Conservation (phyloP, 2,113 vertebrate genomes). For the Alligator mississippiensis region DNA sequence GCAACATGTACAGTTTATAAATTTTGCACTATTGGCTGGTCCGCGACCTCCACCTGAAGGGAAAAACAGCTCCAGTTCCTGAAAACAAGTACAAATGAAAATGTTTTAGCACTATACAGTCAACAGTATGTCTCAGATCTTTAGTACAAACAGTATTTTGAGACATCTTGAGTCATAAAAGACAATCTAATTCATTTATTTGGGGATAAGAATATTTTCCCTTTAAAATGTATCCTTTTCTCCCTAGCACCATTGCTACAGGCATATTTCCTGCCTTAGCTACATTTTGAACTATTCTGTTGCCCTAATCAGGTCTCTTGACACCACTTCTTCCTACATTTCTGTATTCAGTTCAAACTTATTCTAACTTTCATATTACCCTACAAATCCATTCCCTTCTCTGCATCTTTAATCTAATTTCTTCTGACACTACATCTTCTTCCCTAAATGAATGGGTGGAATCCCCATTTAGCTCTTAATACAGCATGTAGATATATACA, state of each 20-base stretch:
- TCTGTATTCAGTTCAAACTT: neutral
- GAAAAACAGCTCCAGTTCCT: conserved; percentile 97
- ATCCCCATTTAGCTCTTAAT: neutral
- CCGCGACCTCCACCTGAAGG: conserved; percentile 88
- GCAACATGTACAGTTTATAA: conserved; percentile 88
- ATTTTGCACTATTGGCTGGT: conserved; percentile 88
- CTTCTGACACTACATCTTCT: neutral
- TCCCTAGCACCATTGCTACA: neutral
- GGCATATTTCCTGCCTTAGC: neutral
- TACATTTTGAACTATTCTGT: neutral
- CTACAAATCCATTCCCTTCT: neutral
- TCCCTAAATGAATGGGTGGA: neutral
- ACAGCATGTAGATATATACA: neutral
- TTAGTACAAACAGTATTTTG: neutral
- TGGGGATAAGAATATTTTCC: neutral
- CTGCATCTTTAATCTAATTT: neutral
- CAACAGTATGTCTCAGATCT: neutral
- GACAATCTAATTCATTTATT: neutral
- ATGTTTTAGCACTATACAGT: conserved; percentile 22
- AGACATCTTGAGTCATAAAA: neutral
- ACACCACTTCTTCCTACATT: neutral
- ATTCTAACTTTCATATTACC: neutral
- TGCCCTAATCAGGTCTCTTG: neutral
- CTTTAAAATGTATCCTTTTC: neutral
- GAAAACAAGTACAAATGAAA: conserved; percentile 57